Percentiles rank a stretch among this genome's conserved stretches.
Conservation (phyloP, 2,888 invertebrate genomes). For the Tipula helvola region DNA sequence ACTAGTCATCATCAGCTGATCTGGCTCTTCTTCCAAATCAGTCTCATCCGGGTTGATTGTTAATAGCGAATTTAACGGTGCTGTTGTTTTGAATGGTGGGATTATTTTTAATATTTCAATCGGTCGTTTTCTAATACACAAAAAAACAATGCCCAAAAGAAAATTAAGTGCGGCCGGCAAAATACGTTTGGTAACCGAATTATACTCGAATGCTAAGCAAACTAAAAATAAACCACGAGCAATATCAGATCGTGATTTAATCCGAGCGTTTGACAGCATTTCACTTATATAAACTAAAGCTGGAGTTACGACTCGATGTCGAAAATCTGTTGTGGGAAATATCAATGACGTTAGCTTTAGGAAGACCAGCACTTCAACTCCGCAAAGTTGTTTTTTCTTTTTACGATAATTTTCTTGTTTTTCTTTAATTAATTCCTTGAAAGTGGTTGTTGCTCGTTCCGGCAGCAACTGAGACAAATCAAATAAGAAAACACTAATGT, state of each 20-base stretch:
- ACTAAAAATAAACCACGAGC: conserved; percentile 65
- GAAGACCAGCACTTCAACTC: conserved; percentile 58
- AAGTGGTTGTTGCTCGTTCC: conserved; percentile 48
- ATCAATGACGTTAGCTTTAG: conserved; percentile 66
- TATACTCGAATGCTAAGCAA: conserved; percentile 65
- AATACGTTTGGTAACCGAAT: conserved; percentile 63
- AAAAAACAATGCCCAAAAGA: conserved; percentile 58
- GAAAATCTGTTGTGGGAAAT: conserved; percentile 83
- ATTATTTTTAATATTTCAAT: conserved; percentile 47
- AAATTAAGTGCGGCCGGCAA: conserved; percentile 72
- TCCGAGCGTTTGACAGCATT: conserved; percentile 52
- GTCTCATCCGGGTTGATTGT: conserved; percentile 41
- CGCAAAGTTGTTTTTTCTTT: conserved; percentile 46
- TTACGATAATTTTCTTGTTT: conserved; percentile 53
- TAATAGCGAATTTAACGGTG: conserved; percentile 42
- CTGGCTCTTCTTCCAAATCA: conserved; percentile 28
- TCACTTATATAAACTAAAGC: conserved; percentile 69
- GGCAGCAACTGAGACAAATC: conserved; percentile 62
- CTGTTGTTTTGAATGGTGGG: conserved; percentile 53
- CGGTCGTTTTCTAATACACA: conserved; percentile 51
- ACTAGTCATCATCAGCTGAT: conserved; percentile 39
- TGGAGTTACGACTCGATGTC: conserved; percentile 84
- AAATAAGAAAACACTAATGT: conserved; percentile 44
- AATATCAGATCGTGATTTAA: conserved; percentile 52
- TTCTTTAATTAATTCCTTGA: conserved; percentile 58